Percentiles rank a stretch among this genome's conserved stretches.
Evolutionary conservation across 2,797 vertebrate genomes (phyloP).

Genomic region (Galago senegalensis): DNA sequence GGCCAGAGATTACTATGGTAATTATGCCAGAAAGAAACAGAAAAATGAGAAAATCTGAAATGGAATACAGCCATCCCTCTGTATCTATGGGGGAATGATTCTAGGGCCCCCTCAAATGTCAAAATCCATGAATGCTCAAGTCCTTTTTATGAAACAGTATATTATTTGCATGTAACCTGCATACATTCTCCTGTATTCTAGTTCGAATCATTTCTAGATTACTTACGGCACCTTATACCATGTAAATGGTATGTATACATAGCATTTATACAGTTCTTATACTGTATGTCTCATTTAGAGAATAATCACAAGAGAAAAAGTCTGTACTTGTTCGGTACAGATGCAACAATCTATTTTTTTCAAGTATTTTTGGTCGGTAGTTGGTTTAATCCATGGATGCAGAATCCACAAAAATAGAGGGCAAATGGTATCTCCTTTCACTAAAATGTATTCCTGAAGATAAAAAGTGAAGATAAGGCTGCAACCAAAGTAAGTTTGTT

Average conservation of each 20-base stretch:
- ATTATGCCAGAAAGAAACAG: conserved; percentile 93
- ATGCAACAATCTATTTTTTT: neutral
- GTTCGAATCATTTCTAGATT: neutral
- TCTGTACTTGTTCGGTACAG: neutral
- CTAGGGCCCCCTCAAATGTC: neutral
- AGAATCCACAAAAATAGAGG: neutral
- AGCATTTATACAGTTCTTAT: neutral
- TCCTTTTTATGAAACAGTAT: neutral
- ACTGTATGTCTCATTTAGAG: neutral
- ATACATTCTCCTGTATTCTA: neutral
- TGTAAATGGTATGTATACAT: too few species aligned
- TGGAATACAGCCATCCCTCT: neutral
- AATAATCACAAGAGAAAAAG: neutral
- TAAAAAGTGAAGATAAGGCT: neutral
- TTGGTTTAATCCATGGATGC: neutral
- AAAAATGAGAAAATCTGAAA: neutral
- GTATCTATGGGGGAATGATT: neutral
- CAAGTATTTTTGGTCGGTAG: neutral
- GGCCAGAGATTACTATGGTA: conserved; percentile 94
- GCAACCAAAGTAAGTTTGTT: neutral
- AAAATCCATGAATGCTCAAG: neutral
- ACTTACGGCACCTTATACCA: neutral
- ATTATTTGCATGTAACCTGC: neutral
- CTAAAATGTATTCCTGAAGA: neutral
- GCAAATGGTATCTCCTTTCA: neutral